Base-by-base conservation (phyloP, 1,140 invertebrate genomes). In the Sitophilus oryzae region DNA sequence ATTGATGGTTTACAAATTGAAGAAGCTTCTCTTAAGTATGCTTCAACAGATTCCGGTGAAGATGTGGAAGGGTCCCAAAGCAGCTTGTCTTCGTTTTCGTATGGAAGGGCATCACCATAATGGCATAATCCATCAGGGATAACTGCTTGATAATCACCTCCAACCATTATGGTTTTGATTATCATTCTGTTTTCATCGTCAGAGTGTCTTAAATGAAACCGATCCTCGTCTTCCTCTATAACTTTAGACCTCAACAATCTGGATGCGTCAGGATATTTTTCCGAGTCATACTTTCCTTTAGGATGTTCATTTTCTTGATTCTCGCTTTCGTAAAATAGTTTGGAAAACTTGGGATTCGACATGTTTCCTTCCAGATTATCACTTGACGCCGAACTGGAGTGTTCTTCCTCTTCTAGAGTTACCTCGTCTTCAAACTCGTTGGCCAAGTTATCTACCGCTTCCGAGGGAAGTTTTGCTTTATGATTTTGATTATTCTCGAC, bases 381-480 rank as follows among this genome's bases (percentile, higher is more conserved):
- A 23, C 77, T 70, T 73, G 90, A 89, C 62, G 83, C 80, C 57
- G 87, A 86, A 68, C 91, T 91, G 69, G 95, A 76, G 25, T 89
- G 91, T 79, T 96, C 93, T 79, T 96, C 93, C 76, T 96, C 93
- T 70, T 96, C 93, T 64, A 96, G 70, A 38, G 92, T 96, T 68
- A 87, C 80, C 71, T 96, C 93, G 76, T 96, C 93, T 74, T 96
- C 93, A 77, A 92, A 96, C 74, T 96, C 92, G 82, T 95, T 90
- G 50, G 95, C 84, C 78, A 96, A 84, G 88, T 95, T 92, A 73
- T 94, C 92, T 66, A 82, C 76, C 22, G 53, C 46, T 49, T 56
- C 42, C 5, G 5, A 6, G 5, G 25, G 25, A n/a, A n/a, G n/a
- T n/a, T n/a, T n/a, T n/a, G n/a, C n/a, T n/a, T n/a, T n/a, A n/a